Conservation (phyloP, 2,113 vertebrate species). For the Jacana jacana region DNA sequence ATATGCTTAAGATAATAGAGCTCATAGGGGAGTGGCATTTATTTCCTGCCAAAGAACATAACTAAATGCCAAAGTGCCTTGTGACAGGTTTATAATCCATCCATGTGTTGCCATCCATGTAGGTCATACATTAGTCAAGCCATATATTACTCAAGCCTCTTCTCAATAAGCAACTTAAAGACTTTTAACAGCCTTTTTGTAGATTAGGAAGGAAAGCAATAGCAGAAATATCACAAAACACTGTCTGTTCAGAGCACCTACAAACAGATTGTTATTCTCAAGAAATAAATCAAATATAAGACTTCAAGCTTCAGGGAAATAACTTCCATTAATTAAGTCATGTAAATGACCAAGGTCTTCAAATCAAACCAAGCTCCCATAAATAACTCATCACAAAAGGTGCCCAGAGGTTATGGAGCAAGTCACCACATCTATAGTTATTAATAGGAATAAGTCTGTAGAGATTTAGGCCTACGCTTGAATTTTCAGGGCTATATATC, state of each 20-base stretch:
- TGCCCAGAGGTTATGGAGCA: neutral
- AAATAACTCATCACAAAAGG: neutral
- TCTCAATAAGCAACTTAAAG: neutral
- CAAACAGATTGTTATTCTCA: neutral
- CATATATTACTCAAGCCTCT: neutral
- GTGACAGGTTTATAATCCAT: slow-evolving; percentile 51
- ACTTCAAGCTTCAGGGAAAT: neutral
- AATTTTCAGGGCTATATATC: neutral
- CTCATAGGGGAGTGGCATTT: neutral
- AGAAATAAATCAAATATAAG: slow-evolving; percentile 2
- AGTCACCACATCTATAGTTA: neutral
- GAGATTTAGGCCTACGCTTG: neutral
- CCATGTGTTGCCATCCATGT: neutral
- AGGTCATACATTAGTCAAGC: neutral
- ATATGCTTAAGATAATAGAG: neutral
- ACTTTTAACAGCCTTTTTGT: neutral
- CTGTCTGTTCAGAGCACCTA: neutral
- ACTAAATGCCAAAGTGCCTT: slow-evolving; percentile 28
- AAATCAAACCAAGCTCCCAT: neutral
- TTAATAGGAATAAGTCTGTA: neutral
- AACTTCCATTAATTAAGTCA: neutral
- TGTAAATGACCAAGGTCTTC: neutral
- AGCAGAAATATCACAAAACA: neutral
- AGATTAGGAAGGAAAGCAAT: neutral
- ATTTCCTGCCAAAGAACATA: neutral